A percentile compares a stretch with the other conserved stretches of the same genome.
Evolutionary conservation across 2,797 vertebrate genomes (phyloP).

Genomic region (Diceros bicornis): DNA sequence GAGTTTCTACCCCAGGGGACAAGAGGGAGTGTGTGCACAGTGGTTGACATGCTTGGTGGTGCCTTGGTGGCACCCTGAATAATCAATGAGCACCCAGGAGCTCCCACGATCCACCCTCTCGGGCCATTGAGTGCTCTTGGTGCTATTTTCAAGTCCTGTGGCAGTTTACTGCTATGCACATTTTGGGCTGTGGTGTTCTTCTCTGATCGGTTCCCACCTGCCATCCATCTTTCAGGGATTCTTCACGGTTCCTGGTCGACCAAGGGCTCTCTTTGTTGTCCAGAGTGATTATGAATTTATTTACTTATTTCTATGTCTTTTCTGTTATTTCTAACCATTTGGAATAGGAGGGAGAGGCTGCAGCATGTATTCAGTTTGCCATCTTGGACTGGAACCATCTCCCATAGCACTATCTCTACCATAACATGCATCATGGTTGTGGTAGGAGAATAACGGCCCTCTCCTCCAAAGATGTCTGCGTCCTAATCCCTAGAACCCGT

Average conservation of each 20-base stretch:
- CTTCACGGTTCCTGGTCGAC: not conserved
- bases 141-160: not conserved
- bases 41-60: not conserved
- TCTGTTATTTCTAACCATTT: constrained; percentile 17
- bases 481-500: not conserved
- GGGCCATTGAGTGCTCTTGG: too few relatives aligned
- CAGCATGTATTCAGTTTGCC: not conserved
- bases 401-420: not conserved
- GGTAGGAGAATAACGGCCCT: not conserved
- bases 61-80: not conserved
- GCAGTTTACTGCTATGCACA: not conserved
- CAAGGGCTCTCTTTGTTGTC: not conserved
- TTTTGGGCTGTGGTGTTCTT: not conserved
- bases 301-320: not conserved
- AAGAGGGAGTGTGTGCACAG: not conserved
- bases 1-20: not conserved
- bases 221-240: not conserved
- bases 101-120: not conserved
- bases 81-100: not conserved
- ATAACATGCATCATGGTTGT: not conserved
- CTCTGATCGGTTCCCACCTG: not conserved
- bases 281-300: not conserved
- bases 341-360: not conserved
- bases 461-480: not conserved
- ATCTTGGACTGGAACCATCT: not conserved